These are phyloP conservation scores for Spilarctia lutea DNA, from an alignment of 2,888 invertebrate species.

Conservation along the genomic window DNA sequence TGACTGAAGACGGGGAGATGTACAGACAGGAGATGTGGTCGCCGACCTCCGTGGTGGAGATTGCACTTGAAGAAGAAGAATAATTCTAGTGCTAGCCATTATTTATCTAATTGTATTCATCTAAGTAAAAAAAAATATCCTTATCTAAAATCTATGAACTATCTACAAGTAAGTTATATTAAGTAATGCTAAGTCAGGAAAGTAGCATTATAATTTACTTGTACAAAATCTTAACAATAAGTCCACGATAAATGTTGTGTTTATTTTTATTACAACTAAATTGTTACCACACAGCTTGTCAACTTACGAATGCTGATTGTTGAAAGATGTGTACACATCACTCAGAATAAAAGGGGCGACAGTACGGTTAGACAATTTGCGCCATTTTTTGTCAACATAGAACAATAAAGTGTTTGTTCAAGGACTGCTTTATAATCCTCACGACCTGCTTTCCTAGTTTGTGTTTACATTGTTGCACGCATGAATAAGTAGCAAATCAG, in stretches of 20 bases:
- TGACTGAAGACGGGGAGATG: too few species aligned
- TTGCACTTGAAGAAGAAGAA: too few species aligned
- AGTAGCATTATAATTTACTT: too few species aligned
- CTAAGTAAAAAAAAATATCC: neutral
- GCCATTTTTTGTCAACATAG: constrained; percentile 65
- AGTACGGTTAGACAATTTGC: constrained; percentile 73
- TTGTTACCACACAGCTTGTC: neutral
- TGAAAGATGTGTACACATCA: constrained; percentile 45
- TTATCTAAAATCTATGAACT: neutral
- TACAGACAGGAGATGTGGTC: too few species aligned
- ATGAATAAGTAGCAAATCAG: constrained; percentile 67
- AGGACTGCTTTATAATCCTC: constrained; percentile 34
- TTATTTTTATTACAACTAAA: neutral
- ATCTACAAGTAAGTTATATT: neutral
- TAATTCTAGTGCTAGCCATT: too few species aligned
- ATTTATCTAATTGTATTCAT: too few species aligned
- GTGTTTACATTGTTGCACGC: constrained; percentile 59
- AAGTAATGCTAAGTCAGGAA: neutral
- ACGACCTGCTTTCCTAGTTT: constrained; percentile 26
- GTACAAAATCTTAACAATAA: neutral
- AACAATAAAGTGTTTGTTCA: constrained; percentile 62
- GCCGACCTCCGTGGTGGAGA: too few species aligned
- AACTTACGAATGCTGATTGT: constrained; percentile 7
- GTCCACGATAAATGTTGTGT: neutral
- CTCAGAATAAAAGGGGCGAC: constrained; percentile 67